Evolutionary conservation across 1,140 invertebrate species (phyloP), one percentile per base, ranked within the genome.

Genomic region (Lanistes nyassanus): DNA sequence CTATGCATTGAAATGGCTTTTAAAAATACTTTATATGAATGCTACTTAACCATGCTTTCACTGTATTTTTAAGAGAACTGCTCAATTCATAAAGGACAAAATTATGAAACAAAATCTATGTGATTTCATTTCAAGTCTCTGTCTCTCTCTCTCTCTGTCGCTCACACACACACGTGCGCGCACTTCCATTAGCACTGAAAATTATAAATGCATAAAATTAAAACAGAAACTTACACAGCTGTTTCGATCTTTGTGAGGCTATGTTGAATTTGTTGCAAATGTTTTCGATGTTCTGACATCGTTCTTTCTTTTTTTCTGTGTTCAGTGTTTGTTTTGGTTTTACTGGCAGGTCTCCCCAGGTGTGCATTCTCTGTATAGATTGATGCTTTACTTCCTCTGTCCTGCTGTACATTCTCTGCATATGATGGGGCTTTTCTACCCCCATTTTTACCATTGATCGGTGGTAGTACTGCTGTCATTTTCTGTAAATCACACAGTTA

Each of bases 401-500:
- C 73, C 11, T 29, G 37, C 9, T 64, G 74, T 9, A 56, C n/a
- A 65, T 60, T 64, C 62, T 77, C 64, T n/a, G 39, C 62, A 56
- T 72, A 71, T 58, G 47, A 42, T 29, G 72, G 67, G 53, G 58
- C 21, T 23, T 58, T 70, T 19, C 42, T 72, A 3, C 23, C n/a
- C 37, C 37, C 71, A 65, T 76, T 76, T 26, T 55, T 53, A 29
- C 19, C 74, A 0, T 81, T 78, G 64, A 77, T 81, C 13, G 86
- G 82, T 65, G 86, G 86, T 73, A 87, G 75, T 53, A 80, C 82
- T 47, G 85, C 81, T 62, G 86, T 84, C 86, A 87, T 87, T 53
- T 78, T 81, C 53, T 73, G 47, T 42, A 67, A 55, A 16, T 9
- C 29, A 60, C 23, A 29, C 23, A 70, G n/a, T n/a, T n/a, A n/a